These are phyloP conservation scores for Anser brachyrhynchus DNA, from an alignment of 2,113 vertebrate species.

Conservation along the genomic window DNA sequence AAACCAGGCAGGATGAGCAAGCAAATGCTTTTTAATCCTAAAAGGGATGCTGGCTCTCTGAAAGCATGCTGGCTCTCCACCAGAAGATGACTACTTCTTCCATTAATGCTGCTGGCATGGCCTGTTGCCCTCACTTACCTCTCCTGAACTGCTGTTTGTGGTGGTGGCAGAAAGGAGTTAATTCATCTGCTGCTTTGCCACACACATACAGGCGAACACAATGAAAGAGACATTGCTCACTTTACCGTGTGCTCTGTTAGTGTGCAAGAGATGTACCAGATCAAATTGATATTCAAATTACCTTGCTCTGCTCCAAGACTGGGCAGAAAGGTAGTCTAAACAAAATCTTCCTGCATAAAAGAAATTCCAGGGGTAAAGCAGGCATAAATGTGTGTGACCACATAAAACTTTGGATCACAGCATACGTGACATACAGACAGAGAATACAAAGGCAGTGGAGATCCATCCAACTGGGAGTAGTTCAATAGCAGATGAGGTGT, in stretches of 20 bases:
- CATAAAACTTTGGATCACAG: neutral
- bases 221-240: neutral
- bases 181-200: neutral
- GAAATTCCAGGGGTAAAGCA: neutral
- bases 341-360: neutral
- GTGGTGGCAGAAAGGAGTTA: neutral
- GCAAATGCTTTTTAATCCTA: neutral
- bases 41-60: neutral
- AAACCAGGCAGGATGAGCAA: neutral
- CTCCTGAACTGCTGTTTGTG: neutral
- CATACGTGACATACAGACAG: neutral
- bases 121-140: neutral
- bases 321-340: neutral
- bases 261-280: neutral
- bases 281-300: neutral
- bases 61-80: neutral
- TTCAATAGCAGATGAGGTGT: neutral
- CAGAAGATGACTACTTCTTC: neutral
- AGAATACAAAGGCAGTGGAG: neutral
- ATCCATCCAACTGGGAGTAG: neutral
- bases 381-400: accelerated
- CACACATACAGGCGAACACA: neutral
- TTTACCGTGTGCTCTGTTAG: neutral
- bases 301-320: neutral
- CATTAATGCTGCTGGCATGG: neutral